These are phyloP conservation scores for Drosophila crucigera DNA, from an alignment of 2,888 invertebrate species.

Conservation along the genomic window DNA sequence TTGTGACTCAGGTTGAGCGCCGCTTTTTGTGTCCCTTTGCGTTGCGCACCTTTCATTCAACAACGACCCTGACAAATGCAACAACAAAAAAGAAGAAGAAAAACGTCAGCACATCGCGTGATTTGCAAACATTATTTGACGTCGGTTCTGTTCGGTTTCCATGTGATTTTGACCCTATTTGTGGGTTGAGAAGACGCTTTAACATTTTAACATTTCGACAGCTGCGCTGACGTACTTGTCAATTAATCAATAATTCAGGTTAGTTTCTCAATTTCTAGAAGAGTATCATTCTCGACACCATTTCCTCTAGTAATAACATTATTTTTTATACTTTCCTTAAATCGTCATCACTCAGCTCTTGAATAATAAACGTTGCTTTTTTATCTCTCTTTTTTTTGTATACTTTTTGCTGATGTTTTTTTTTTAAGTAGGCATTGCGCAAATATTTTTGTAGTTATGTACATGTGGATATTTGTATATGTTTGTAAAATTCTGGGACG, in stretches of 20 bases:
- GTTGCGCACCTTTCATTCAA: not conserved
- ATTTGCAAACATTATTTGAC: slow-evolving; percentile 59
- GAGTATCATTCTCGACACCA: not conserved
- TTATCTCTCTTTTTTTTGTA: slow-evolving; percentile 10
- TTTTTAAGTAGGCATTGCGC: slow-evolving; percentile 9
- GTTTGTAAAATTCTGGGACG: slow-evolving; percentile 27
- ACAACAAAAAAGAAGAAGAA: not conserved
- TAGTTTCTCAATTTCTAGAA: not conserved
- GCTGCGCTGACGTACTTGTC: slow-evolving; percentile 17
- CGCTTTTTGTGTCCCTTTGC: slow-evolving; percentile 37
- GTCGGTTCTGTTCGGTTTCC: slow-evolving; percentile 26
- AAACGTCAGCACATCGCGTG: slow-evolving; percentile 64
- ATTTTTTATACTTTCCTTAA: not conserved
- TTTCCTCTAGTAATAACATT: not conserved
- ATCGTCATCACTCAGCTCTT: too few relatives aligned
- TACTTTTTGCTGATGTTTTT: slow-evolving; percentile 14
- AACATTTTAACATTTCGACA: slow-evolving; percentile 20
- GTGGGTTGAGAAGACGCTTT: slow-evolving; percentile 30
- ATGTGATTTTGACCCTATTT: slow-evolving; percentile 68
- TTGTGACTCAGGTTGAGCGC: slow-evolving; percentile 51
- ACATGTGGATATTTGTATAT: slow-evolving; percentile 4
- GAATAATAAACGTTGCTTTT: not conserved
- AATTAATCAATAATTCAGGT: slow-evolving; percentile 57
- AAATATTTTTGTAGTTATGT: slow-evolving; percentile 45
- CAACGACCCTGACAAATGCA: slow-evolving; percentile 45